These are phyloP conservation scores for Scomber japonicus DNA, from an alignment of 2,113 vertebrate species.

Conservation along the genomic window DNA sequence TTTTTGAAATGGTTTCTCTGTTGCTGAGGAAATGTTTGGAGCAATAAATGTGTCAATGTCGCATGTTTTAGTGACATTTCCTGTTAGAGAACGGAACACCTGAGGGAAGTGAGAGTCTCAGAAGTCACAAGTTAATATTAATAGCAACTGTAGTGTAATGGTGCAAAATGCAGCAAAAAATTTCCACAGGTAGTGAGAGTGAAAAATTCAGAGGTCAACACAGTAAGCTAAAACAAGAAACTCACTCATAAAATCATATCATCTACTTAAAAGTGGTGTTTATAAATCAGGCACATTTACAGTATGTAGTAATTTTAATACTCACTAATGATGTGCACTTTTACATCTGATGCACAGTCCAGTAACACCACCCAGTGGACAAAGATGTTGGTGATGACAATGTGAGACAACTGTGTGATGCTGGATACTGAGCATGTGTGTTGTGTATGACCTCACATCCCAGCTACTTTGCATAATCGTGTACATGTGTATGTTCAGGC, in stretches of 20 bases:
- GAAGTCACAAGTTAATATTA: no score
- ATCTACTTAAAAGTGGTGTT: neutral
- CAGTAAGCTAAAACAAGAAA: neutral
- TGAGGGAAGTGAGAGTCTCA: no score
- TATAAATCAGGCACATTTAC: neutral
- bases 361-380: conserved; percentile 49
- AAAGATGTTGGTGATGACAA: neutral
- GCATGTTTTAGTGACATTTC: neutral
- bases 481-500: no score
- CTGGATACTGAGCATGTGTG: no score
- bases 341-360: neutral
- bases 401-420: neutral
- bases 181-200: no score
- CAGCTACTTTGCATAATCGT: no score
- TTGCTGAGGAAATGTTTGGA: neutral
- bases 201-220: no score
- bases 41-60: neutral
- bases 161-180: no score
- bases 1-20: neutral
- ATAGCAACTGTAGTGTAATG: no score
- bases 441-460: no score
- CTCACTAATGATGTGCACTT: neutral
- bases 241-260: neutral
- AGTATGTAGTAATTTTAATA: no score
- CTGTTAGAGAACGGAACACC: neutral